Percentiles rank a stretch among this genome's conserved stretches.
Evolutionary conservation across 35 echinoderm and acorn worm species (phyloP).

Genomic region (Chiridota heheva): DNA sequence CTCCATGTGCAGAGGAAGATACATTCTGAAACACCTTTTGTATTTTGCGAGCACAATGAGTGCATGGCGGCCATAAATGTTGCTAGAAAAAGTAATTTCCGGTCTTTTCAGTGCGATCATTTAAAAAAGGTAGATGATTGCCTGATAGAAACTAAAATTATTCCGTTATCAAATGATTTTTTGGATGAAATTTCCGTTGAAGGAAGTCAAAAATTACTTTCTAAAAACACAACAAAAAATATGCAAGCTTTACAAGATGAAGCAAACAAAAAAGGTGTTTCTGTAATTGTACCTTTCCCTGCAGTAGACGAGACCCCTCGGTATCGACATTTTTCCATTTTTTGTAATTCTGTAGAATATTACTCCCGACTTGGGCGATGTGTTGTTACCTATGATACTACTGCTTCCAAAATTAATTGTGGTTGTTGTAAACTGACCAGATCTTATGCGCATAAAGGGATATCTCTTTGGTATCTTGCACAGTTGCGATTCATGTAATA

Average conservation of each 20-base stretch:
- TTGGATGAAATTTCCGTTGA: background rate
- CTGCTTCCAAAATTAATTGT: background rate
- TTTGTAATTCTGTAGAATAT: background rate
- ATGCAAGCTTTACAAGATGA: background rate
- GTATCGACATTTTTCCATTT: constrained; percentile 13
- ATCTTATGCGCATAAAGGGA: background rate
- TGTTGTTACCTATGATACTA: constrained; percentile 8
- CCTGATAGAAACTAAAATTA: background rate
- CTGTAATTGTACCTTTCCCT: constrained; percentile 16
- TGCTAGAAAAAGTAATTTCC: constrained; percentile 14
- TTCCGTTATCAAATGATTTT: background rate
- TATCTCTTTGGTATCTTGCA: constrained; percentile 24
- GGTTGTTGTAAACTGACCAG: constrained; percentile 16
- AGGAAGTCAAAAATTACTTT: background rate
- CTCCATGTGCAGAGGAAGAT: constrained; percentile 25
- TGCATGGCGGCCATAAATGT: constrained; percentile 26
- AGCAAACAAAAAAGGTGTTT: background rate
- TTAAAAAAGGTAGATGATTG: constrained; percentile 21
- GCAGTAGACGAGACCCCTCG: background rate
- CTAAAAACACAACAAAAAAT: background rate
- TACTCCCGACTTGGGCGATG: constrained; percentile 17
- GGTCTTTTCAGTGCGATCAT: constrained; percentile 19
- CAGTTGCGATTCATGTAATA: too few relatives aligned
- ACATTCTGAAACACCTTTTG: background rate
- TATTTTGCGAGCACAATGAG: constrained; percentile 8